These are phyloP conservation scores for Dasyornis broadbenti DNA, from an alignment of 2,113 vertebrate species.

Conservation along the genomic window DNA sequence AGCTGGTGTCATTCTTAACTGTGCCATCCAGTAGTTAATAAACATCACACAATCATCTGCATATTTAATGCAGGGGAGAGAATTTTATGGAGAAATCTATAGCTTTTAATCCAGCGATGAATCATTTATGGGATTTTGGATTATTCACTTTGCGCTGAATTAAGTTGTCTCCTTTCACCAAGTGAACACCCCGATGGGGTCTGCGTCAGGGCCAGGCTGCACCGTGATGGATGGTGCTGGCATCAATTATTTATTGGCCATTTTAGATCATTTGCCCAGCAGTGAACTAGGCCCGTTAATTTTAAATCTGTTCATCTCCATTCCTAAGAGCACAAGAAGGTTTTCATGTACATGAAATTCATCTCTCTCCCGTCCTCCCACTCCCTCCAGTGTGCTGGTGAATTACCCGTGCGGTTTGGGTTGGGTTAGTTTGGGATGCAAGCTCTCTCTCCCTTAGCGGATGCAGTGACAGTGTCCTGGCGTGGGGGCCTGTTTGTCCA, in stretches of 20 bases:
- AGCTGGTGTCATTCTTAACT: not conserved
- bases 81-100: slow-evolving; percentile 46
- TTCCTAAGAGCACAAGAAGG: slow-evolving; percentile 10
- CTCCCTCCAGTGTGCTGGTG: not conserved
- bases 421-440: not conserved
- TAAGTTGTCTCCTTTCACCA: slow-evolving; percentile 50
- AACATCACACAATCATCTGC: not conserved
- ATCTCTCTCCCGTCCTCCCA: not conserved
- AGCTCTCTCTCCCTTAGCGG: not conserved
- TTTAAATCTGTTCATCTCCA: slow-evolving; percentile 48
- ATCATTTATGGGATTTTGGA: slow-evolving; percentile 55
- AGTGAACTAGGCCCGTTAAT: slow-evolving; percentile 44
- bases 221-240: slow-evolving; percentile 18
- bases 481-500: not conserved
- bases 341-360: slow-evolving; percentile 7
- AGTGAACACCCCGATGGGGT: not conserved
- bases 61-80: slow-evolving; percentile 29
- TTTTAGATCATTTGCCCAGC: slow-evolving; percentile 43
- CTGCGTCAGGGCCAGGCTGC: not conserved
- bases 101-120: slow-evolving; percentile 61
- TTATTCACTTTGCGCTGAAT: slow-evolving; percentile 64
- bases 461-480: not conserved
- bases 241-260: slow-evolving; percentile 66
- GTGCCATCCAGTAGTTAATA: slow-evolving; percentile 6
- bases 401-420: not conserved